phyloP scores from a whole-genome alignment of 1,140 invertebrate species.

The Nasonia longicornis region DNA sequence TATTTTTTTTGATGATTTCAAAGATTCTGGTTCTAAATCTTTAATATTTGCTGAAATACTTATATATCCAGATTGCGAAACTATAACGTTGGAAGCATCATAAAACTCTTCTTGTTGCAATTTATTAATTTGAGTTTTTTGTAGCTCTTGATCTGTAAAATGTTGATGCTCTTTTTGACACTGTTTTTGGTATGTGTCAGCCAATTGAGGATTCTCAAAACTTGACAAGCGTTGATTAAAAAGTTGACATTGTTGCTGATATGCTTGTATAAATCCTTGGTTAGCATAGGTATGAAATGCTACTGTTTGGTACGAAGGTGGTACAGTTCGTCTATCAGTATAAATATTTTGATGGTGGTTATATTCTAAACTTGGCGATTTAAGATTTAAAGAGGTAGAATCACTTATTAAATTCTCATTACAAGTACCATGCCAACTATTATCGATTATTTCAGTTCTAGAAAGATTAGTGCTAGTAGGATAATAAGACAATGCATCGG shows the following conservation, averaged over 20 bases:
- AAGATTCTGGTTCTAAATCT: slow-evolving; percentile 68
- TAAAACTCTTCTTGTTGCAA: slow-evolving; percentile 66
- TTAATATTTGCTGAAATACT: slow-evolving; percentile 80
- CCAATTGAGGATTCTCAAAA: slow-evolving; percentile 50
- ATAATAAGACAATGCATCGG: slow-evolving; percentile 82
- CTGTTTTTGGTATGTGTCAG: neutral
- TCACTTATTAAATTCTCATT: slow-evolving; percentile 65
- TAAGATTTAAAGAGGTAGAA: neutral
- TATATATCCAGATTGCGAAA: slow-evolving; percentile 86
- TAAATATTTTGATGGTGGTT: slow-evolving; percentile 7
- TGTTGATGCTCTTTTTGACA: slow-evolving; percentile 20
- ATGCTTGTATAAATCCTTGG: slow-evolving; percentile 62
- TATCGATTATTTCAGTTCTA: slow-evolving; percentile 71
- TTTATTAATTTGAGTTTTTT: slow-evolving; percentile 59
- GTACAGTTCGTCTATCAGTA: slow-evolving; percentile 65
- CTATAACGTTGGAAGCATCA: slow-evolving; percentile 74
- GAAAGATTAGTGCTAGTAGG: slow-evolving; percentile 76
- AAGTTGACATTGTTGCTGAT: slow-evolving; percentile 63
- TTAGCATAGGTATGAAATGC: slow-evolving; percentile 62
- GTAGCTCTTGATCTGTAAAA: neutral
- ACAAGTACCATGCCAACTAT: slow-evolving; percentile 71
- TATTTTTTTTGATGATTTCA: slow-evolving; percentile 75
- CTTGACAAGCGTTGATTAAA: slow-evolving; percentile 57
- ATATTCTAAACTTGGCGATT: neutral
- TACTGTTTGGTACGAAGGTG: slow-evolving; percentile 62